These are phyloP conservation scores for Penaeus chinensis DNA, from an alignment of 1,140 invertebrate genomes.

Conservation along the genomic window DNA sequence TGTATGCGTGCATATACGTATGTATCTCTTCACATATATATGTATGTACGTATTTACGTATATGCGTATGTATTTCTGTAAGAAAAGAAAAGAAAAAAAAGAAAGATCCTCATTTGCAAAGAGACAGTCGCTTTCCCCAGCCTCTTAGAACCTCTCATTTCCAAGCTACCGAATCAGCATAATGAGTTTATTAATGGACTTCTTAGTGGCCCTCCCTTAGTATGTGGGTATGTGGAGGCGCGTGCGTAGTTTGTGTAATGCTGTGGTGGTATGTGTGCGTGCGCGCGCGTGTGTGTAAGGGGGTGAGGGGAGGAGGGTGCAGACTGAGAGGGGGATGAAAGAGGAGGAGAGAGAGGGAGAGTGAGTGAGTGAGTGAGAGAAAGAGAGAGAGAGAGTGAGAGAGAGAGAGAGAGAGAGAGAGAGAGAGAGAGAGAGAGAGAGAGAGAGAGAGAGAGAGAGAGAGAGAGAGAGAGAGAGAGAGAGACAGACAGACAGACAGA, in stretches of 20 bases:
- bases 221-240: conserved; percentile 16
- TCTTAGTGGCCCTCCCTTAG: neutral
- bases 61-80: neutral
- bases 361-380: neutral
- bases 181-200: neutral
- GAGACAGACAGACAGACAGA: neutral
- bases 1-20: conserved; percentile 25
- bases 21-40: conserved; percentile 15
- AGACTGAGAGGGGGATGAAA: conserved; percentile 20
- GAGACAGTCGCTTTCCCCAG: too few relatives aligned
- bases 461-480: too few relatives aligned
- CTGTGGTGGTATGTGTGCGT: neutral
- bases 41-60: conserved; percentile 27
- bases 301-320: neutral
- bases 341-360: neutral
- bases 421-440: conserved; percentile 1
- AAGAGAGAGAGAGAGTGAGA: conserved; percentile 1
- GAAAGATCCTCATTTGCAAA: neutral
- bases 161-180: neutral
- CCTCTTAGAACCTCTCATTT: too few relatives aligned
- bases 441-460: neutral
- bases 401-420: conserved; percentile 11
- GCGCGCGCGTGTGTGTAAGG: too few relatives aligned
- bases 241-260: neutral
- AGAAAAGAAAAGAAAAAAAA: neutral